These are phyloP conservation scores for Aegithalos caudatus DNA, from an alignment of 2,113 vertebrate species.

Conservation along the genomic window DNA sequence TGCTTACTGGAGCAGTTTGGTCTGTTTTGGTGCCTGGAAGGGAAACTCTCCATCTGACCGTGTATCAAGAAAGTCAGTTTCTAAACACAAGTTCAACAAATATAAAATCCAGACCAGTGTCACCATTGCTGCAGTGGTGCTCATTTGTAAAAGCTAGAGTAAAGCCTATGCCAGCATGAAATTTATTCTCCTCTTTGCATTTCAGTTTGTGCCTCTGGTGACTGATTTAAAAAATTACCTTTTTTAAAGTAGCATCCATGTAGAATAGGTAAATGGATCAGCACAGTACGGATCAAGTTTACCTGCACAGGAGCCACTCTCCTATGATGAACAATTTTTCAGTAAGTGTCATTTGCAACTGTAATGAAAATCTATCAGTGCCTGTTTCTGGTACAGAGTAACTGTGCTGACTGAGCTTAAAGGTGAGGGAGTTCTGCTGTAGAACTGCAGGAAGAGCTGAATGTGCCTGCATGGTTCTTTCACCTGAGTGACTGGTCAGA, in stretches of 20 bases:
- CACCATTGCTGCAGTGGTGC: neutral
- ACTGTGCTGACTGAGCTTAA: neutral
- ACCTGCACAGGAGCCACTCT: neutral
- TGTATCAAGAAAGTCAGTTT: neutral
- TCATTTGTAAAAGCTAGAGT: neutral
- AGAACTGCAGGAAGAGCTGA: neutral
- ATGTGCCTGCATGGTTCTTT: neutral
- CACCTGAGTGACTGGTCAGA: neutral
- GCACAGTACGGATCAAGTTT: neutral
- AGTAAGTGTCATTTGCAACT: neutral
- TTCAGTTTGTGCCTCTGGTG: neutral
- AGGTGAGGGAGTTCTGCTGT: neutral
- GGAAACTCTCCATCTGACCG: neutral
- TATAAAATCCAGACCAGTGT: neutral
- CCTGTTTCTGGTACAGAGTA: neutral
- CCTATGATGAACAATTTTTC: neutral
- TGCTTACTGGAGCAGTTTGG: neutral
- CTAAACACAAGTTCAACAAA: neutral
- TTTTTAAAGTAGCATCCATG: neutral
- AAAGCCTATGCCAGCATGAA: neutral
- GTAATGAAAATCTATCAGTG: neutral
- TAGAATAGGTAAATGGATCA: neutral
- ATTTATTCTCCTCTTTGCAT: neutral
- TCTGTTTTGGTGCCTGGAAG: neutral
- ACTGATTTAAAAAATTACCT: neutral